These are phyloP conservation scores for Oreochromis aureus DNA, from an alignment of 2,113 vertebrate genomes.

Conservation along the genomic window DNA sequence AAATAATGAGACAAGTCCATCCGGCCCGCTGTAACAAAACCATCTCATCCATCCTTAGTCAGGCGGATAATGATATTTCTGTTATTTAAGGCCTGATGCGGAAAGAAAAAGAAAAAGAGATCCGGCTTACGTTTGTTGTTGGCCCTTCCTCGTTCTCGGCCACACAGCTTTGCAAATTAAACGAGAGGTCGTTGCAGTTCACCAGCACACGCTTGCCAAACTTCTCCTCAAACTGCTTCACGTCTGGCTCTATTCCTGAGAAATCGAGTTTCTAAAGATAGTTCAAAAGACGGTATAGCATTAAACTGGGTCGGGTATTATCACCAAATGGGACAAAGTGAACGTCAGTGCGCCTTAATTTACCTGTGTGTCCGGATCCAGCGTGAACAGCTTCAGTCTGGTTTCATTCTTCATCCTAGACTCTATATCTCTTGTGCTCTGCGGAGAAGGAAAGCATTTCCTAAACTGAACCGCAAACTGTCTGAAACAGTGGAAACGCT, in stretches of 20 bases:
- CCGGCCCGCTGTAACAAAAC: not conserved
- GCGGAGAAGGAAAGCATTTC: slow-evolving; percentile 16
- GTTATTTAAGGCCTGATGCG: not conserved
- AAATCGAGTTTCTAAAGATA: slow-evolving; percentile 89
- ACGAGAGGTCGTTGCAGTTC: slow-evolving; percentile 93
- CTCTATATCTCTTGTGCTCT: slow-evolving; percentile 92
- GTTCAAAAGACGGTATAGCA: not conserved
- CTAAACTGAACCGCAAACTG: not conserved
- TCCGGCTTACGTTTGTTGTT: slow-evolving; percentile 86
- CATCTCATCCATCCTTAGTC: not conserved
- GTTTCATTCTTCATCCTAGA: slow-evolving; percentile 89
- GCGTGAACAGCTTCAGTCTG: slow-evolving; percentile 89
- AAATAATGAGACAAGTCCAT: slow-evolving; percentile 5
- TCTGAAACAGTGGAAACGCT: not conserved
- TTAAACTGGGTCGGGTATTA: not conserved
- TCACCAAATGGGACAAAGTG: not conserved
- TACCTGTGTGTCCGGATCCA: slow-evolving; percentile 98
- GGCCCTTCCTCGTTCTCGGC: slow-evolving; percentile 97
- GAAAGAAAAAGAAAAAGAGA: not conserved
- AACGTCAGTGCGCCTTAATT: not conserved
- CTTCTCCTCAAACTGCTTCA: slow-evolving; percentile 94
- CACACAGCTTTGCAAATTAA: slow-evolving; percentile 96
- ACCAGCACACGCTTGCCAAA: slow-evolving; percentile 94
- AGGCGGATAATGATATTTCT: slow-evolving; percentile 1
- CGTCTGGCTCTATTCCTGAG: slow-evolving; percentile 86